These are phyloP conservation scores for Calameuta filiformis DNA, from an alignment of 2,888 invertebrate species.

Conservation along the genomic window DNA sequence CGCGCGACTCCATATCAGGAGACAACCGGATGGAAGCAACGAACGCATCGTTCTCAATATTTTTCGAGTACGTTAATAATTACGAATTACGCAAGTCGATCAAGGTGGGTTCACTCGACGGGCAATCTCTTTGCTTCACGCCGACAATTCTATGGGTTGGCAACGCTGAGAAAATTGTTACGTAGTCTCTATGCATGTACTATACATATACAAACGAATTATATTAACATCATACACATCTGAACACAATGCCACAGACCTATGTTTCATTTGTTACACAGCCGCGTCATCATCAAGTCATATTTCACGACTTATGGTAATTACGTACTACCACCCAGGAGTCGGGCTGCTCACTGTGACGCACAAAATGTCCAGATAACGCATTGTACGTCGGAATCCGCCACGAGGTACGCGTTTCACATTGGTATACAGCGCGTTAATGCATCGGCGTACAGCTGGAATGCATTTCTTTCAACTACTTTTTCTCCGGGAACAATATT, in stretches of 20 bases:
- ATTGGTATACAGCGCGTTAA: neutral
- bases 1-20: neutral
- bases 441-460: neutral
- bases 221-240: neutral
- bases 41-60: neutral
- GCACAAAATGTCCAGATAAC: neutral
- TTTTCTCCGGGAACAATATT: neutral
- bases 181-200: neutral
- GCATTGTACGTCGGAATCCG: neutral
- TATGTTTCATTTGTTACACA: conserved; percentile 56
- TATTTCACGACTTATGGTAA: conserved; percentile 64
- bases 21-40: neutral
- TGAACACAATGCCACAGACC: conserved; percentile 6
- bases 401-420: neutral
- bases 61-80: neutral
- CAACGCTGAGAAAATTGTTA: neutral
- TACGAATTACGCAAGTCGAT: neutral
- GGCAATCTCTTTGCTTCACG: neutral
- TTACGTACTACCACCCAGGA: conserved; percentile 60
- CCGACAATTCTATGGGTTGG: neutral
- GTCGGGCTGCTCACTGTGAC: conserved; percentile 31
- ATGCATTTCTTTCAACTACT: neutral
- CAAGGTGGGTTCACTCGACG: neutral
- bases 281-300: conserved; percentile 59
- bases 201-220: neutral